Base-by-base conservation (phyloP, 2,888 invertebrate genomes). In the Mongoloraphidia duomilia region DNA sequence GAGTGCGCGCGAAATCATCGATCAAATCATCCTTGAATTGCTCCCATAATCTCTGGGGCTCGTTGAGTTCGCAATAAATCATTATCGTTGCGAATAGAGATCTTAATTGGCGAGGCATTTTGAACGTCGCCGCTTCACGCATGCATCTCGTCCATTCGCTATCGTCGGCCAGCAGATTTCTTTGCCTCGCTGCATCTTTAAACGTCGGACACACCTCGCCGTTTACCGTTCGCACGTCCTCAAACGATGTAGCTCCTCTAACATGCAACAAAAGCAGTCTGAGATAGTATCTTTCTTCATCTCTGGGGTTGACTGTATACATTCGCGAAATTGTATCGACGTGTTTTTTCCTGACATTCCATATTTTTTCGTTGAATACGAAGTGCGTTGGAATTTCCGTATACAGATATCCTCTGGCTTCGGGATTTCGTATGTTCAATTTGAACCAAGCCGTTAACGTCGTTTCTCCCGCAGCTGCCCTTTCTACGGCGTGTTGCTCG, bases 91-190 rank as follows among this genome's bases (percentile, higher is more conserved):
- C 60, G 53, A 64, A 64, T 6, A 63, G 49, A 17, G 54, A 44
- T 44, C 65, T 52, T 41, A 67, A 51, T 51, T 55, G 50, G 36
- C 41, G 41, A 6, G 58, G 57, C 59, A 62, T 56, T 54, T 59
- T 50, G 34, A 48, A 49, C 8, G 37, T 12, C 2, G 41, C 48
- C 3, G 60, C 59, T 47, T 64, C 62, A 5, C 51, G 17, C 40
- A 64, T 38, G 5, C 53, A 43, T 26, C 10, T 26, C 10, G 44
- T 46, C 58, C 60, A 63, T 49, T 63, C 58, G 13, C 45, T 37
- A 43, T 61, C 61, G 51, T 65, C 58, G 48, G 58, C 59, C 3
- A 64, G 49, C 6, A 69, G 46, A 44, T 49, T 13, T 11, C 37
- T 26, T 38, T 17, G 9, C 35, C 37, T 8, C n/a, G 49, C 50